Conservation (phyloP, 2,888 invertebrate species). For the Phyllotreta striolata region DNA sequence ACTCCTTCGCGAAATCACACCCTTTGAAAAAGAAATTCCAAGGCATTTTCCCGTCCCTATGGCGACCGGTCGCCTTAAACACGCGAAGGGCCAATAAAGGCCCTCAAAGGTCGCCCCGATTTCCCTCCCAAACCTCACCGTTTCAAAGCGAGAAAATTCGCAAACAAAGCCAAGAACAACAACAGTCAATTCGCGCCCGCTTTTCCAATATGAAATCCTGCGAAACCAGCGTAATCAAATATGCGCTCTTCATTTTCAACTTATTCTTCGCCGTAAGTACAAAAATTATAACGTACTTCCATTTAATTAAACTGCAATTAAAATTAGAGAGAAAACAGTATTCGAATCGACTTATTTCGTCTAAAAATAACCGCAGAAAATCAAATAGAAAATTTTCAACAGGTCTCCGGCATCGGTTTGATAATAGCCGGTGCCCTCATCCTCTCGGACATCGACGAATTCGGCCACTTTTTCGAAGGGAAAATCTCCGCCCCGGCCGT, state of each 20-base stretch:
- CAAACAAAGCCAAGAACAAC: conserved; percentile 4
- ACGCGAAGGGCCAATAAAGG: conserved; percentile 11
- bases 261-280: conserved; percentile 77
- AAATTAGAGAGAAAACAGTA: too few species aligned
- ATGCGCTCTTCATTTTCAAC: conserved; percentile 76
- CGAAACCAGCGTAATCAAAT: conserved; percentile 77
- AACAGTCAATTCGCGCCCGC: too few species aligned
- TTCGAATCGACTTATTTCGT: too few species aligned
- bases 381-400: conserved; percentile 13
- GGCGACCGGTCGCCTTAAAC: background rate
- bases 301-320: too few species aligned
- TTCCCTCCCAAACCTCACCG: background rate
- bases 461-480: conserved; percentile 79
- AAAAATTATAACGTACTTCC: background rate
- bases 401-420: conserved; percentile 70
- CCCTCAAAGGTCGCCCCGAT: conserved; percentile 4
- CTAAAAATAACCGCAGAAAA: too few species aligned
- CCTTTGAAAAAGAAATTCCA: background rate
- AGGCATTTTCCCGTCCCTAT: conserved; percentile 4
- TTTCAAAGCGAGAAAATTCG: conserved; percentile 4
- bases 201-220: conserved; percentile 51
- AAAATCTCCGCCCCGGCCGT: conserved; percentile 84
- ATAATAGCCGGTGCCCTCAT: conserved; percentile 79
- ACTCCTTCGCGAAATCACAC: background rate
- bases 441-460: conserved; percentile 76